Evolutionary conservation across 1,140 invertebrate species (phyloP).

Genomic region (Sitophilus oryzae): DNA sequence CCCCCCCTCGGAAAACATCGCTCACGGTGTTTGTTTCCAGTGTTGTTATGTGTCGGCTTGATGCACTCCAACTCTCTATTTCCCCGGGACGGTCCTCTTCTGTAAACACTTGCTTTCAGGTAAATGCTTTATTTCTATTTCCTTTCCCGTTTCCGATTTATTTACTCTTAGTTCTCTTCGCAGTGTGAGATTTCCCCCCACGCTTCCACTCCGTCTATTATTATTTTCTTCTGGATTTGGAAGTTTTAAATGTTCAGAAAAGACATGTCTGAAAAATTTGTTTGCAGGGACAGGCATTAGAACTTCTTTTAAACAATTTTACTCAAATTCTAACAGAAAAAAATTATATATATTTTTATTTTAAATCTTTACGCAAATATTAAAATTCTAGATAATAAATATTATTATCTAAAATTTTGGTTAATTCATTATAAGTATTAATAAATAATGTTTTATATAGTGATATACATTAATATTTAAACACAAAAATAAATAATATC

Average conservation of each 20-base stretch:
- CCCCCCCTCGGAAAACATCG: conserved; percentile 18
- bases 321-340: no score
- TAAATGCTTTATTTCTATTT: conserved; percentile 3
- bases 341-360: no score
- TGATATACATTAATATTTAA: no score
- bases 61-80: conserved; percentile 18
- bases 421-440: no score
- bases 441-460: no score
- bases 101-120: conserved; percentile 23
- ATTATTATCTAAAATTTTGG: no score
- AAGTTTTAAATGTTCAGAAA: no score
- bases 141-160: background rate
- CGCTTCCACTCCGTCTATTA: background rate
- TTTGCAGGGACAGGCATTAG: conserved; percentile 4
- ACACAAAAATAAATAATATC: no score
- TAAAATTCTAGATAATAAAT: no score
- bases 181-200: background rate
- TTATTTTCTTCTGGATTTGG: no score
- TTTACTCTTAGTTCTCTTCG: background rate
- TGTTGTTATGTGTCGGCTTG: conserved; percentile 18
- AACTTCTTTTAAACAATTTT: no score
- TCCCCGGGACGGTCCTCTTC: conserved; percentile 2
- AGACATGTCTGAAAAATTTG: background rate
- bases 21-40: conserved; percentile 17
- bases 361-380: no score